Evolutionary conservation across 2,888 invertebrate genomes (phyloP).

Genomic region (Nesidiocoris tenuis): DNA sequence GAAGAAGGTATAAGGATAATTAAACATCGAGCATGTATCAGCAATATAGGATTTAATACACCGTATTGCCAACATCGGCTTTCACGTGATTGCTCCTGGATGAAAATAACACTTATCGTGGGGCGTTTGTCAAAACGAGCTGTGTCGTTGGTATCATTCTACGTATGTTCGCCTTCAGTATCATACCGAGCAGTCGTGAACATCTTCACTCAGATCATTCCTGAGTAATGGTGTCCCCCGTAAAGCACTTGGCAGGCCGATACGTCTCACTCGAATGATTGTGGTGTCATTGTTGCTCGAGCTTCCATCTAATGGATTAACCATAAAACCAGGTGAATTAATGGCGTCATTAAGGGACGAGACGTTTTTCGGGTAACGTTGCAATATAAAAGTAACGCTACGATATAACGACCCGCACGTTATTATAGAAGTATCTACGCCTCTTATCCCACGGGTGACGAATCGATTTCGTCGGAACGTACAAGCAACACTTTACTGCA

Average conservation of each 20-base stretch:
- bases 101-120: conserved; percentile 33
- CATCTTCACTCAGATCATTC: no score
- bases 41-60: no score
- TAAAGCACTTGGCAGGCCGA: conserved; percentile 11
- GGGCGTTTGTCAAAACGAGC: conserved; percentile 23
- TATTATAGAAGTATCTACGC: conserved; percentile 22
- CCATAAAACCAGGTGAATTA: conserved; percentile 39
- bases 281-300: conserved; percentile 16
- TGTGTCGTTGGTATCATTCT: conserved; percentile 1
- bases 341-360: conserved; percentile 29
- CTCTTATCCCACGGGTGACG: neutral
- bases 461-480: neutral
- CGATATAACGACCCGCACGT: neutral
- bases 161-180: neutral
- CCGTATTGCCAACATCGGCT: no score
- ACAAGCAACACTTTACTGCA: neutral
- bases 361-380: neutral
- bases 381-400: neutral
- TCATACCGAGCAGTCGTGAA: no score
- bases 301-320: conserved; percentile 32
- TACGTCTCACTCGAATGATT: conserved; percentile 27
- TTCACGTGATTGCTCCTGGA: conserved; percentile 32
- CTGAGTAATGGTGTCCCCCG: no score
- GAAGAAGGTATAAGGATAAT: no score
- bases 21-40: no score